Base-by-base conservation (phyloP, 2,888 invertebrate genomes). In the Chironomus tentans region DNA sequence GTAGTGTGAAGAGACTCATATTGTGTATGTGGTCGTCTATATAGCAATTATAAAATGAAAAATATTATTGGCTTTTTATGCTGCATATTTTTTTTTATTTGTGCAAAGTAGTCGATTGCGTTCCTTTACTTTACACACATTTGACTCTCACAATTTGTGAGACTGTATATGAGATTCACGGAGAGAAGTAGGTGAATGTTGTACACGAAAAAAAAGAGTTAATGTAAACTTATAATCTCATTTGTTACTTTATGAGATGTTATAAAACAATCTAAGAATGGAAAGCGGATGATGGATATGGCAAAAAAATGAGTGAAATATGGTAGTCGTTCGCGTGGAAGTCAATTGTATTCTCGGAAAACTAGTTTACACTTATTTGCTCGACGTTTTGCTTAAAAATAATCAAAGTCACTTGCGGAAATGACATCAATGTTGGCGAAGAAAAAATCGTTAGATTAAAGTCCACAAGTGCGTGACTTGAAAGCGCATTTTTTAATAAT, bases 41-140 rank as follows among this genome's bases (percentile, higher is more conserved):
- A n/a, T 65, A 65, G 65, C 65, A 22, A 65, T 65, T 65, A 24
- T 65, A 65, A 21, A 65, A 21, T 65, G 65, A 18, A 56, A 56
- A 50, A 50, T 38, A 38, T 56, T 56, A 56, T 62, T 62, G 62
- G 62, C n/a, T 62, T 62, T 38, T 62, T 65, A 65, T 65, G 65
- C 21, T 65, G 65, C 65, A 65, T 65, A 38, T 38, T 38, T 38
- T 38, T 38, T 28, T 28, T n/a, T n/a, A n/a, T n/a, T 38, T 38
- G 38, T 38, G 38, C 38, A 38, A 38, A 38, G 38, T 38, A 38
- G 7, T 38, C 38, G 38, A 38, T 38, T 38, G 38, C 38, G 38
- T 38, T 38, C 38, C 38, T 38, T 38, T 38, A 38, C 38, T 38
- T 38, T 10, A 38, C 38, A 38, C 38, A 38, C 38, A 38, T 38